A percentile compares a stretch with the other conserved stretches of the same genome.
Conservation (phyloP, 2,888 invertebrate genomes). For the Branchipolynoe longqiensis region DNA sequence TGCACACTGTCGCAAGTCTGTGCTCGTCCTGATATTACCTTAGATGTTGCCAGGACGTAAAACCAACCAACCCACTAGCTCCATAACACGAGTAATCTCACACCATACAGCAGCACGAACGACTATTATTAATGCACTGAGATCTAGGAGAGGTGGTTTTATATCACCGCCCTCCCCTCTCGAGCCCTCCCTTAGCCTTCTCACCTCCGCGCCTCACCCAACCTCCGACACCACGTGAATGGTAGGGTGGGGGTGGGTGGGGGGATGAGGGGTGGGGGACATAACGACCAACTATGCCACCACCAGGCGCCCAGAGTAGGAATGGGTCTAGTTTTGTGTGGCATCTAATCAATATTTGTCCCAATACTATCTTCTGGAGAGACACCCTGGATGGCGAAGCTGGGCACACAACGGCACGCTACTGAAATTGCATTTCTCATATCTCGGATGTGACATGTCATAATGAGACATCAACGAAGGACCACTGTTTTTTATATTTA, state of each 20-base stretch:
- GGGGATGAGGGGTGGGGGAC: too few relatives aligned
- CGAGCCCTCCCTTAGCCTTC: background rate
- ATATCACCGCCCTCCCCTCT: background rate
- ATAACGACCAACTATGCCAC: background rate
- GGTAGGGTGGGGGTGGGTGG: too few relatives aligned
- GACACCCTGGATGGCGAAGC: background rate
- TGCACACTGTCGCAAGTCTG: too few relatives aligned
- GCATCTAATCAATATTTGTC: conserved; percentile 40
- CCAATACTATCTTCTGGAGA: conserved; percentile 22
- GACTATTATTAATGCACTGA: too few relatives aligned
- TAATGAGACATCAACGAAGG: conserved; percentile 12
- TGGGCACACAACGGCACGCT: background rate
- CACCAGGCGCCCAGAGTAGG: conserved; percentile 4
- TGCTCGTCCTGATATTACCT: too few relatives aligned
- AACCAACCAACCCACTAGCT: too few relatives aligned
- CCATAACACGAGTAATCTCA: too few relatives aligned
- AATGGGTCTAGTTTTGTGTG: conserved; percentile 12
- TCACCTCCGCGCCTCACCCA: background rate
- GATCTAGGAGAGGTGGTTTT: too few relatives aligned
- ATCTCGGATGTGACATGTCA: background rate
- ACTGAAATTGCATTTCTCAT: conserved; percentile 1
- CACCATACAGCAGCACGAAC: too few relatives aligned
- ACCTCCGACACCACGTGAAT: background rate
- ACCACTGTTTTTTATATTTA: background rate
- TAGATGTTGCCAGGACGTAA: too few relatives aligned